Evolutionary conservation across 2,797 vertebrate species (phyloP).

Genomic region (Clarias pachynema): DNA sequence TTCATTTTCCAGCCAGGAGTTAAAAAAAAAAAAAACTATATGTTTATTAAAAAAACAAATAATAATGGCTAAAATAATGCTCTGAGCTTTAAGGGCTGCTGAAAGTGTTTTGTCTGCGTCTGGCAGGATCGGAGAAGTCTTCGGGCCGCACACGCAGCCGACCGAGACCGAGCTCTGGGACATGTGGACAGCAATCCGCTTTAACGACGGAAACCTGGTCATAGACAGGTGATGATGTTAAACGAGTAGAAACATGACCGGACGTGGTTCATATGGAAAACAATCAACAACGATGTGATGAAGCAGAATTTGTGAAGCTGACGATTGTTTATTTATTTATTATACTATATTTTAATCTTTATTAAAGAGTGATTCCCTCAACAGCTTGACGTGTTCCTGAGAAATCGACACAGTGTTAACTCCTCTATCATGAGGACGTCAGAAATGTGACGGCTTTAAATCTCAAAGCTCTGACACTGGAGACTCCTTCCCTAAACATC

Average conservation of each 20-base stretch:
- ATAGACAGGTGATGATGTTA: slow-evolving; percentile 81
- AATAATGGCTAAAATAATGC: too few relatives aligned
- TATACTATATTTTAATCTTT: neutral
- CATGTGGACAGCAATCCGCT: slow-evolving; percentile 89
- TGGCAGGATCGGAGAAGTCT: slow-evolving; percentile 85
- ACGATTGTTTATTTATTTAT: neutral
- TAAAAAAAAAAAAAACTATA: too few relatives aligned
- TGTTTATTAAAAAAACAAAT: too few relatives aligned
- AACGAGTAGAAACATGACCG: neutral
- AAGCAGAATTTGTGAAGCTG: neutral
- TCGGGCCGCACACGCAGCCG: slow-evolving; percentile 92
- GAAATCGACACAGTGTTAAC: neutral
- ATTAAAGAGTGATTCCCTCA: neutral
- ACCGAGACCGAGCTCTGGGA: slow-evolving; percentile 90
- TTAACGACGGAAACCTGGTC: slow-evolving; percentile 91
- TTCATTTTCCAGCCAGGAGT: too few relatives aligned
- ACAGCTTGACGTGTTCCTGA: neutral
- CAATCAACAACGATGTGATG: neutral
- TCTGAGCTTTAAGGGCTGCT: too few relatives aligned
- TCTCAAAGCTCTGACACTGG: neutral
- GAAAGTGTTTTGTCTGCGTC: neutral
- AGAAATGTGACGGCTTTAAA: neutral
- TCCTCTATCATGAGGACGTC: neutral
- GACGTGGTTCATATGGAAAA: neutral
- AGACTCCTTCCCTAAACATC: neutral